Evolutionary conservation across 2,113 vertebrate genomes (phyloP).

Genomic region (Cygnus atratus): DNA sequence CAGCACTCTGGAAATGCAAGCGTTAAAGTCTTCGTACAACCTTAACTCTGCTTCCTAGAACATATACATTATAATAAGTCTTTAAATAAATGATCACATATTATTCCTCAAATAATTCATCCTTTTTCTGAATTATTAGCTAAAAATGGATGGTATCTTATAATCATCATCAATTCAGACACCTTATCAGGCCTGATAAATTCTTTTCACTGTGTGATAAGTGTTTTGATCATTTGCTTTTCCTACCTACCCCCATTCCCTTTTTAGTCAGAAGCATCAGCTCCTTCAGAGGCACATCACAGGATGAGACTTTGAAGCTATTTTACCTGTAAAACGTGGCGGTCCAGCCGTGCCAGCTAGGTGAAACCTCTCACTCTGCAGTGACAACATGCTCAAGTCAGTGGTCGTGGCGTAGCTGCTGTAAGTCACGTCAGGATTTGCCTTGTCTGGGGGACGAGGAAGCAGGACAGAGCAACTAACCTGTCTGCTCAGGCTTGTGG

Average conservation of each 20-base stretch:
- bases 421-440: accelerated
- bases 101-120: constrained; percentile 60
- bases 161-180: constrained; percentile 46
- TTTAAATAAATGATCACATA: constrained; percentile 57
- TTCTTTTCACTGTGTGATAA: neutral
- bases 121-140: constrained; percentile 47
- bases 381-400: neutral
- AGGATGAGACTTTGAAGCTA: neutral
- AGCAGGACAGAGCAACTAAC: too few relatives aligned
- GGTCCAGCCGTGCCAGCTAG: neutral
- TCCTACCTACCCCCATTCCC: neutral
- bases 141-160: constrained; percentile 31
- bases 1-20: neutral
- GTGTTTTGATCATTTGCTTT: constrained; percentile 53
- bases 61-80: neutral
- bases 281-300: neutral
- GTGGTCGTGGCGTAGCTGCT: neutral
- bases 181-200: neutral
- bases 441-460: neutral
- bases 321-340: neutral
- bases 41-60: neutral
- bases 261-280: neutral
- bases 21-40: neutral
- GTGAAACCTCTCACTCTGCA: neutral
- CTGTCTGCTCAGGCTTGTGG: too few relatives aligned